Evolutionary conservation across 2,888 invertebrate genomes (phyloP).

Genomic region (Brassicogethes aeneus): DNA sequence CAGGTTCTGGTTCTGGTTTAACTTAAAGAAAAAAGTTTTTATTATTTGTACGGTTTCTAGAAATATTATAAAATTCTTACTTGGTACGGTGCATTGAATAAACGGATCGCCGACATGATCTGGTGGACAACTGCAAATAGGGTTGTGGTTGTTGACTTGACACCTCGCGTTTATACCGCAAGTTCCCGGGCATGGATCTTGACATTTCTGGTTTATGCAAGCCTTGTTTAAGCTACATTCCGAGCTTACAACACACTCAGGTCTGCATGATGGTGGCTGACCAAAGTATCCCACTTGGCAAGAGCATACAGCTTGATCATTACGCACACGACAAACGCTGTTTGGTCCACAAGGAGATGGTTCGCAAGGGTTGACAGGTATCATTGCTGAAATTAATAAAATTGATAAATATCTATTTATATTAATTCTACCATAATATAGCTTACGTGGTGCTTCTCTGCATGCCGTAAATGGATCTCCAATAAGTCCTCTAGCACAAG

Average conservation of each 20-base stretch:
- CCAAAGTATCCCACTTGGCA: slow-evolving; percentile 53
- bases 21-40: neutral
- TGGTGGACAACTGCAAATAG: slow-evolving; percentile 54
- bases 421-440: slow-evolving; percentile 46
- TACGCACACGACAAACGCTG: slow-evolving; percentile 47
- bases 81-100: slow-evolving; percentile 44
- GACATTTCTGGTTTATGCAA: slow-evolving; percentile 54
- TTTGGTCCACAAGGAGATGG: slow-evolving; percentile 55
- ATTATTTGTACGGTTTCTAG: neutral
- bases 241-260: slow-evolving; percentile 51
- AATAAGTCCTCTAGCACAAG: slow-evolving; percentile 64
- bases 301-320: slow-evolving; percentile 51
- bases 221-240: slow-evolving; percentile 53
- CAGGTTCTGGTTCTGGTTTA: slow-evolving; percentile 29
- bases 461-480: slow-evolving; percentile 81
- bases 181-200: slow-evolving; percentile 53
- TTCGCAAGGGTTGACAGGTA: slow-evolving; percentile 46
- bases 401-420: too few species aligned
- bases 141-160: slow-evolving; percentile 52
- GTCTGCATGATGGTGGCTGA: slow-evolving; percentile 49
- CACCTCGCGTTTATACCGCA: slow-evolving; percentile 51
- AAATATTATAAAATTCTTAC: slow-evolving; percentile 21
- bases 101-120: slow-evolving; percentile 53
- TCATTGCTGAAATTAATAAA: slow-evolving; percentile 26
- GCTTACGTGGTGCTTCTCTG: slow-evolving; percentile 46